Conservation (phyloP, 2,797 vertebrate species). For the Mallotus villosus region DNA sequence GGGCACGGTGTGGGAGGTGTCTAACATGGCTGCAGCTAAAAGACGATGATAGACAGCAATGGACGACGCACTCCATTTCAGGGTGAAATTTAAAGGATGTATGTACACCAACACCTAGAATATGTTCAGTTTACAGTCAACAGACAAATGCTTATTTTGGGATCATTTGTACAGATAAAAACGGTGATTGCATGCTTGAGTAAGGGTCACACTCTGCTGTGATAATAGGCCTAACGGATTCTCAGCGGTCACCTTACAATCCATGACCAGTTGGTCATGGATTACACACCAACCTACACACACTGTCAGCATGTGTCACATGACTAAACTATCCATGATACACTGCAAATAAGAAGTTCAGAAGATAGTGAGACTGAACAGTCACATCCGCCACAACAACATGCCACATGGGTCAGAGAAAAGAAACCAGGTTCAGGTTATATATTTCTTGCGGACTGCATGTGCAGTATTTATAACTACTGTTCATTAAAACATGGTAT, state of each 20-base stretch:
- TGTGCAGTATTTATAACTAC: too few species aligned
- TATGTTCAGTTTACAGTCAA: too few species aligned
- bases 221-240: slow-evolving; percentile 5
- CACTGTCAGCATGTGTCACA: background rate
- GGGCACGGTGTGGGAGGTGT: too few species aligned
- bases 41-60: background rate
- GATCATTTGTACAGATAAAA: background rate
- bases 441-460: background rate
- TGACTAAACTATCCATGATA: background rate
- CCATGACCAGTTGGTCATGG: background rate
- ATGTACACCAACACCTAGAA: too few species aligned
- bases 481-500: too few species aligned
- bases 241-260: background rate
- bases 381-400: background rate
- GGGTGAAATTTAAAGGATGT: too few species aligned
- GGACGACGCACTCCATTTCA: background rate
- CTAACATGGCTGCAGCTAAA: too few species aligned
- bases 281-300: background rate
- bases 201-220: background rate
- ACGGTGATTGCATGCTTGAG: background rate
- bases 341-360: background rate
- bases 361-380: background rate
- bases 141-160: background rate
- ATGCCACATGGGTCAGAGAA: background rate
- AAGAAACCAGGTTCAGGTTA: background rate